A percentile compares a stretch with the other conserved stretches of the same genome.
Evolutionary conservation across 2,797 vertebrate species (phyloP).

Genomic region (Rhinella marina): DNA sequence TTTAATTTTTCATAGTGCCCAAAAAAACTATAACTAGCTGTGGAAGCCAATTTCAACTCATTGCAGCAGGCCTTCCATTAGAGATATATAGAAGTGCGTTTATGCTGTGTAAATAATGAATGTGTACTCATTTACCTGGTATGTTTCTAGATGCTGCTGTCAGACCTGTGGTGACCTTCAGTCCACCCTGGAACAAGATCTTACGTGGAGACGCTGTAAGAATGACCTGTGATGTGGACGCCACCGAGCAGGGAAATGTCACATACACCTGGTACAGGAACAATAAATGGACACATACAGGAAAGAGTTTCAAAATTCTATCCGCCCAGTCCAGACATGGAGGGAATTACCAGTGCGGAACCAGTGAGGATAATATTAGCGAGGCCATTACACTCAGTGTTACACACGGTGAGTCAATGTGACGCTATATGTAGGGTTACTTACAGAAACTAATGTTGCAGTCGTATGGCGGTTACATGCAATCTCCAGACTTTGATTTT

Average conservation of each 20-base stretch:
- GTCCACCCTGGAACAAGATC: constrained; percentile 2
- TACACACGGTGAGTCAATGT: not conserved
- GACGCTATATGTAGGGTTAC: no score
- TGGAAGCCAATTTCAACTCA: no score
- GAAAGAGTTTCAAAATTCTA: not conserved
- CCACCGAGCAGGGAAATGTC: not conserved
- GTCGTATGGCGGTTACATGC: not conserved
- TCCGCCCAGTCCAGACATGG: not conserved
- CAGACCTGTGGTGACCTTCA: constrained; percentile 8
- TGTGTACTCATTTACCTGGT: not conserved
- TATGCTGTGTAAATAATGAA: not conserved
- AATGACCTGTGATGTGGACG: constrained; percentile 13
- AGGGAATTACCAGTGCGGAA: not conserved
- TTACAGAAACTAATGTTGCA: not conserved
- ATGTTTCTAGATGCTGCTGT: not conserved
- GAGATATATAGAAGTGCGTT: no score
- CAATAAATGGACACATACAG: not conserved
- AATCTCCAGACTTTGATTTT: not conserved
- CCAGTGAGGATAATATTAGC: not conserved
- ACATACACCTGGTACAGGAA: not conserved
- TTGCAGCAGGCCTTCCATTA: no score
- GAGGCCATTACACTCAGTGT: not conserved
- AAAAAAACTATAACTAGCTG: no score
- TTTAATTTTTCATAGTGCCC: no score
- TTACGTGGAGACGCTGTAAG: not conserved